Evolutionary conservation across 2,888 invertebrate genomes (phyloP), one percentile per base, ranked within the genome.

Genomic region (Macrosoma leucophasiata): DNA sequence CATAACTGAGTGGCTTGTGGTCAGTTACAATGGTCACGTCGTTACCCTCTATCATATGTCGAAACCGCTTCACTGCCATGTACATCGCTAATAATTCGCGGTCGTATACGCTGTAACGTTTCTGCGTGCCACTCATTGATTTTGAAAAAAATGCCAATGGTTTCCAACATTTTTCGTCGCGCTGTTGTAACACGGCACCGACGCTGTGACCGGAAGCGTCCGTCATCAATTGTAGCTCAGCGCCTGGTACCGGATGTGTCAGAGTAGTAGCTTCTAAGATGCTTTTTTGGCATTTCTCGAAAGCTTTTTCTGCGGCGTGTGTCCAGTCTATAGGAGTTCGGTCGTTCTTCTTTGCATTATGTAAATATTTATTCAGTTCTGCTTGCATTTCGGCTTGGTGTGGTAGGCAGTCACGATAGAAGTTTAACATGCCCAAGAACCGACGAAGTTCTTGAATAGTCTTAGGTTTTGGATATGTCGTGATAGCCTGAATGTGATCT

Each of bases 71-170:
- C 2, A 11, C 12, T 11, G 22, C 22, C 8, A 34, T 33, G 28
- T 43, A 46, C n/a, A 50, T 48, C 1, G 51, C 48, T 26, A 47
- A 29, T 23, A 52, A 11, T 33, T 50, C 48, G 20, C 45, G 42
- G 18, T 49, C 45, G 18, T 43, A 51, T 13, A 41, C 35, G 10
- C 41, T 45, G 29, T 48, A 50, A 1, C 37, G 22, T 3, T 28
- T 22, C 31, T 50, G 47, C 0, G 46, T 41, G 1, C 21, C 30
- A 10, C 39, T 44, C 31, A 48, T 34, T 14, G 29, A 17, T 34
- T 48, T 46, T 1, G 44, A 52, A 19, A 36, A 49, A 8, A 42
- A 48, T 3, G 42, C 47, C 0, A 48, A 32, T 3, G 48, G 51
- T 33, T 29, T 38, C 48, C 48, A 49, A 1, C 8, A n/a, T 2